Conservation (phyloP, 2,888 invertebrate genomes). For the Campopleginae sp. region DNA sequence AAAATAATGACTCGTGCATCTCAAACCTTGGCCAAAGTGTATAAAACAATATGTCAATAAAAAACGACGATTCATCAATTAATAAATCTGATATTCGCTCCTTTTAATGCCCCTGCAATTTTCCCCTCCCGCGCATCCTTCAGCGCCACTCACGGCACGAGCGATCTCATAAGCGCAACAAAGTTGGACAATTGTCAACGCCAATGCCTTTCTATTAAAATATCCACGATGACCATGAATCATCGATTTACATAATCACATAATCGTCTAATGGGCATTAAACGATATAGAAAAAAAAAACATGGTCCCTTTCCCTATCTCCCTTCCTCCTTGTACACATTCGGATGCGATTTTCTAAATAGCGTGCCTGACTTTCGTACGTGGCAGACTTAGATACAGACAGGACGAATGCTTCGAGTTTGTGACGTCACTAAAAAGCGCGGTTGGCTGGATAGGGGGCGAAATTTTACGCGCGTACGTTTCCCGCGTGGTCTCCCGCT, state of each 20-base stretch:
- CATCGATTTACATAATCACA: not conserved
- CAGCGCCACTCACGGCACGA: slow-evolving; percentile 33
- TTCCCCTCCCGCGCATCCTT: not conserved
- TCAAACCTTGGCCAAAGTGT: not conserved
- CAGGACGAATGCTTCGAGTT: slow-evolving; percentile 31
- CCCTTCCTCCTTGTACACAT: not conserved
- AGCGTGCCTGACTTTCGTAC: slow-evolving; percentile 37
- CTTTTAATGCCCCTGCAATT: not conserved
- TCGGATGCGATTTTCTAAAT: not conserved
- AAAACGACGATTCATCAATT: not conserved
- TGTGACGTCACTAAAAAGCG: slow-evolving; percentile 48
- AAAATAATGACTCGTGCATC: not conserved
- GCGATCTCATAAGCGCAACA: not conserved
- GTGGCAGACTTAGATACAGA: slow-evolving; percentile 60
- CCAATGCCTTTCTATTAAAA: not conserved
- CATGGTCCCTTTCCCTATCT: not conserved
- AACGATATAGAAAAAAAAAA: not conserved
- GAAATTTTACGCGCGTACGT: slow-evolving; percentile 80
- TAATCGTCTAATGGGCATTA: not conserved
- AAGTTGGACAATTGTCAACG: slow-evolving; percentile 6
- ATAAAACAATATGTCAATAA: not conserved
- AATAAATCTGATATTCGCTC: not conserved
- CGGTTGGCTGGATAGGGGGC: slow-evolving; percentile 71
- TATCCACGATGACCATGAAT: not conserved
- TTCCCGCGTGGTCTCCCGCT: slow-evolving; percentile 75